A percentile compares a stretch with the other conserved stretches of the same genome.
Conservation (phyloP, 2,888 invertebrate genomes). For the Apamea epomidion region DNA sequence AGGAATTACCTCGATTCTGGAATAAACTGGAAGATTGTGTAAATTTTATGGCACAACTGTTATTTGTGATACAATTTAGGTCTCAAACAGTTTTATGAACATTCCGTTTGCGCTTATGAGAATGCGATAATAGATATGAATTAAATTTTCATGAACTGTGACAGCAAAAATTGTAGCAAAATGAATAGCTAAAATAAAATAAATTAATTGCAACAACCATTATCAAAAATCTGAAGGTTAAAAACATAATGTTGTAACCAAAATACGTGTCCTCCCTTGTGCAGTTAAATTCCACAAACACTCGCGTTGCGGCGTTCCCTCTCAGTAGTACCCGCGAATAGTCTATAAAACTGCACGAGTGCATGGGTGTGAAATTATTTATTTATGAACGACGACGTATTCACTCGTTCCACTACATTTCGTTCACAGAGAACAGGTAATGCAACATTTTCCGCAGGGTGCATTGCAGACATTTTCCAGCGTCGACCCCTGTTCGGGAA, state of each 20-base stretch:
- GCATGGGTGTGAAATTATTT: constrained; percentile 61
- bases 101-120: background rate
- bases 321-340: constrained; percentile 37
- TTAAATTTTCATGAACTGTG: background rate
- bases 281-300: constrained; percentile 37
- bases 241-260: constrained; percentile 9
- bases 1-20: constrained; percentile 5
- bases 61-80: background rate
- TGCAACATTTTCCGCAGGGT: constrained; percentile 48
- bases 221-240: background rate
- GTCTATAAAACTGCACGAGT: constrained; percentile 45
- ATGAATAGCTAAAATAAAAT: background rate
- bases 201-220: background rate
- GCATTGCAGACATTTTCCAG: constrained; percentile 58
- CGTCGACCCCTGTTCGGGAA: constrained; percentile 59
- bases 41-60: constrained; percentile 7
- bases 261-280: constrained; percentile 18
- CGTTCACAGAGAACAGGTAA: constrained; percentile 49
- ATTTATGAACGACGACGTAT: constrained; percentile 64
- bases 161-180: background rate
- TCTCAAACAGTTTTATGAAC: background rate
- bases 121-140: background rate
- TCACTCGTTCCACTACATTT: constrained; percentile 52
- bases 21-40: constrained; percentile 17
- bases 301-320: constrained; percentile 28